Base-by-base conservation (phyloP, 2,113 vertebrate genomes). In the Dendropsophus ebraccatus region DNA sequence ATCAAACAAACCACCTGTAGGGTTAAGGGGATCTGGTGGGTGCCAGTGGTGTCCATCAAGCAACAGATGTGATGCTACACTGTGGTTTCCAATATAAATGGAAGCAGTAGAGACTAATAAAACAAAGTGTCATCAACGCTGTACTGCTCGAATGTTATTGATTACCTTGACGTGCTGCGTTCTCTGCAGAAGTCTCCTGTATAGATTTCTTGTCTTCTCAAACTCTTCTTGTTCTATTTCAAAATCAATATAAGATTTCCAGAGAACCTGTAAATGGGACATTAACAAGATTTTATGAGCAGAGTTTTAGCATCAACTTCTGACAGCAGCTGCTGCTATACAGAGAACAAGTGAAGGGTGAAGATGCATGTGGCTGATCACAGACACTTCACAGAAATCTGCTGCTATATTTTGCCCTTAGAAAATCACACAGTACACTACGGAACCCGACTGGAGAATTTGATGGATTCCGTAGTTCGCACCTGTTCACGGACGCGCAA, bases 241-340 rank as follows among this genome's bases (percentile, higher is more conserved):
- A 91, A 97, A 99, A 90, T 99, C 98, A 83, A 99, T 99, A 83
- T 99, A 99, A 32, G 98, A 98, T 89, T 99, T 99, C 98, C 98
- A 99, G 84, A 99, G 94, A 70, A 99, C 97, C 98, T 99, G 90
- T 76, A 85, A 83, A 88, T 2, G 25, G 0, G 72, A 81, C 52
- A 74, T 49, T 8, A 41, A 8, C 41, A 49, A 49, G 67, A 41
- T 7, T 17, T 17, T 49, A 47, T 58, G 54, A 58, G 4, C 19
- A 58, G 6, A 60, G 25, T 10, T 13, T 16, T 49, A 3, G 19
- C 30, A 35, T 3, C 7, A 11, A 69, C 5, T 58, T n/a, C 25
- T 0, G 62, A 67, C 14, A 6, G 17, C 0, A 69, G 30, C 30
- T 69, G 17, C 16, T 30, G 11, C 10, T 65, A 65, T 1, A 67